Base-by-base conservation (phyloP, 2,888 invertebrate species). In the Orthosia gothica region DNA sequence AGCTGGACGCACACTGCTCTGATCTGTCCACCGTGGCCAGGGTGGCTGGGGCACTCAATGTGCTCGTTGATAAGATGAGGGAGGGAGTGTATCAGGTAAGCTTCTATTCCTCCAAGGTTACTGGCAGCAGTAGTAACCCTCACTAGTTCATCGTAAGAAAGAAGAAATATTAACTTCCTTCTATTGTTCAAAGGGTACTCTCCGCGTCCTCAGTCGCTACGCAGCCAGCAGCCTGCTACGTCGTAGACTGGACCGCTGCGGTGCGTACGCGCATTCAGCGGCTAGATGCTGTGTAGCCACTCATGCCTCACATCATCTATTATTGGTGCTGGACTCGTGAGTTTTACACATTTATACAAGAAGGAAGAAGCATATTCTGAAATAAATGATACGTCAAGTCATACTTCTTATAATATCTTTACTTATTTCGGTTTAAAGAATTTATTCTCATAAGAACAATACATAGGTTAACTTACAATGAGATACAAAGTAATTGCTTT, bases 241-340 rank as follows among this genome's bases (percentile, higher is more conserved):
- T 0, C 91, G 94, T 0, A 90, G 96, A 0, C 76, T 94, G 85
- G 92, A 94, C 58, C 89, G 92, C 47, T 91, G 93, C 50, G 92
- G 91, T 0, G 79, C 85, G 20, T 81, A 89, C 75, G 79, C 87
- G 32, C 87, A 83, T 0, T 76, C 92, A 0, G 91, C 93, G 0
- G 92, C 95, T 0, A 78, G 94, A 0, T 89, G 91, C 69, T 90
- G 90, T 26, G 88, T 90, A 0, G 88, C 94, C 0, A 69, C 92
- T 1, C 96, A 96, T 70, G 89, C 93, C 0, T 90, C 96, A 0
- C 96, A 96, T 65, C 96, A 96, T 76, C 78, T 96, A 2, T 89
- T 97, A 23, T 87, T 95, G 0, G 87, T 94, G 3, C 72, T 96
- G 64, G 97, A 97, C 75, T 90, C 94, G 96, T 96, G 75, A 93